Conservation (phyloP, 2,888 invertebrate species). For the Xestia c-nigrum region DNA sequence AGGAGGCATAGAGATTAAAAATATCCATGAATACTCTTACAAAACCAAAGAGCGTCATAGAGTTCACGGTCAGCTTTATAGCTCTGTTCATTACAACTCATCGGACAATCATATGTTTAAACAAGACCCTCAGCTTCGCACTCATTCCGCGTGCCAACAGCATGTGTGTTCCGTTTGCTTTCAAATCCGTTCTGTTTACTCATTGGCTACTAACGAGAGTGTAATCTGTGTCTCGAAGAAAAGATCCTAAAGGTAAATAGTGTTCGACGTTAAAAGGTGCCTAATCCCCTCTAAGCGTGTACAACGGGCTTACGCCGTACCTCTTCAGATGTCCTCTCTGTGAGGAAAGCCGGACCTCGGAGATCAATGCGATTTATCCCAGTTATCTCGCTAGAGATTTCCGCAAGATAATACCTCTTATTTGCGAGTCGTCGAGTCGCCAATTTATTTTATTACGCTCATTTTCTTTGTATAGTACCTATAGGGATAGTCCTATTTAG, state of each 20-base stretch:
- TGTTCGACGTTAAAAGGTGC: conserved; percentile 87
- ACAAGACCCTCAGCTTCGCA: conserved; percentile 24
- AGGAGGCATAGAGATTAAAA: neutral
- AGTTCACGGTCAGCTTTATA: conserved; percentile 43
- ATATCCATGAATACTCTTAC: conserved; percentile 3
- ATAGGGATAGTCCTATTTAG: conserved; percentile 46
- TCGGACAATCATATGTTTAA: conserved; percentile 44
- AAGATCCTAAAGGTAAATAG: conserved; percentile 83
- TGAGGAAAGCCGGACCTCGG: conserved; percentile 80
- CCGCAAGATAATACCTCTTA: conserved; percentile 79
- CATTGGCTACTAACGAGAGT: conserved; percentile 74
- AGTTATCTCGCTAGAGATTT: conserved; percentile 74
- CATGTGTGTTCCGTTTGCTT: conserved; percentile 55
- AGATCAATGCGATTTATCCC: conserved; percentile 85
- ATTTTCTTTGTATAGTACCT: conserved; percentile 60
- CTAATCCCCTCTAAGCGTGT: conserved; percentile 84
- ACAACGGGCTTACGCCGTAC: conserved; percentile 86
- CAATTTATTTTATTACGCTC: conserved; percentile 69
- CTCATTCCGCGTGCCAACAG: conserved; percentile 48
- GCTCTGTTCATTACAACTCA: conserved; percentile 37
- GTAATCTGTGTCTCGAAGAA: conserved; percentile 76
- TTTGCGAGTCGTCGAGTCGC: conserved; percentile 71
- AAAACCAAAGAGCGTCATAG: neutral
- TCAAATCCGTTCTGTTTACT: conserved; percentile 73
- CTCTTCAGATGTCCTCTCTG: conserved; percentile 81